Base-by-base conservation (phyloP, 2,113 vertebrate genomes). In the Microcebus murinus region DNA sequence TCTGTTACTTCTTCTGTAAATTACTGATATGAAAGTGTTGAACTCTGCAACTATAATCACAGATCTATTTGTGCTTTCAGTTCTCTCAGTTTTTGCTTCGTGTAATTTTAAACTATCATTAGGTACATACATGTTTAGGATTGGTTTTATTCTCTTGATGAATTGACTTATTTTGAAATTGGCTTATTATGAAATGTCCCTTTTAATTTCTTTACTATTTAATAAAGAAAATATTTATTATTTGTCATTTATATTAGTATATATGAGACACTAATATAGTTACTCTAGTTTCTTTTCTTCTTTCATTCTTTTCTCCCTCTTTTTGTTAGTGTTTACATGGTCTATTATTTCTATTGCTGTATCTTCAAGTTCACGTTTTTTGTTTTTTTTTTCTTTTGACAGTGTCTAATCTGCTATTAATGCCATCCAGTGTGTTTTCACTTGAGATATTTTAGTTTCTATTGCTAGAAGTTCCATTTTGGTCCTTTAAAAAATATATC, bases 391-490 rank as follows among this genome's bases (percentile, higher is more conserved):
- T 85, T 52, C 36, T 61, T 93, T 87, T 63, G 13, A 12, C 55
- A 65, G 13, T 71, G 34, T 42, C 21, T 81, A 82, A 45, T 76
- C 42, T 82, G n/a, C n/a, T 80, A 31, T 63, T 59, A 61, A 50
- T 70, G 57, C 36, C 39, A 39, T 55, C 23, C 23, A 55, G 27
- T 77, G 34, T 20, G 34, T 70, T 97, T 87, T 92, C 39, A 45
- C 80, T 74, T 45, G 31, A 81, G 57, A 67, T 9, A 74, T 71
- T 95, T 95, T 87, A 82, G 13, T 34, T 91, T 87, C 79, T 63
- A 15, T 86, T 86, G 42, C 18, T 39, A 31, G 23, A 92, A 61
- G 50, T 67, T 80, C 45, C 65, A 67, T 42, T 80, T 50, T 70
- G 6, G 23, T 55, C 14, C 21, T 79, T 73, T 59, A 25, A 79